Conservation (phyloP, 2,113 vertebrate species). For the Ibidorhyncha struthersii region DNA sequence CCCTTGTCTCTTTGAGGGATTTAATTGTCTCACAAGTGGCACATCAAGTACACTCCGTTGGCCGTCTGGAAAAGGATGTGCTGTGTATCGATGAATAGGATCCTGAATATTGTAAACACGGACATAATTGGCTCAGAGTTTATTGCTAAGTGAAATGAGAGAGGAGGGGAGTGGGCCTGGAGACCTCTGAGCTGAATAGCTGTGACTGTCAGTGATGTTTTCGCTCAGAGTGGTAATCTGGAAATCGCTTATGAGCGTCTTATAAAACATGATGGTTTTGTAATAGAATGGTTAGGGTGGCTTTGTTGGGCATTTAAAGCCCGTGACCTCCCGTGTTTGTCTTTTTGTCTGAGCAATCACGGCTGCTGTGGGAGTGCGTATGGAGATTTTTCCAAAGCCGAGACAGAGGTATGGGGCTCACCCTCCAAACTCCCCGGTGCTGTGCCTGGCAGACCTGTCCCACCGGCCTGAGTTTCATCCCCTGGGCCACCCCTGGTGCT, state of each 20-base stretch:
- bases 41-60: conserved; percentile 35
- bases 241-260: conserved; percentile 41
- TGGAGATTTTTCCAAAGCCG: conserved; percentile 3
- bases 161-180: conserved; percentile 35
- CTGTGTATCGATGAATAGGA: conserved; percentile 15
- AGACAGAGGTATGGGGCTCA: not conserved
- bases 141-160: conserved; percentile 60
- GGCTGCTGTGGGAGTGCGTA: not conserved
- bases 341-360: not conserved
- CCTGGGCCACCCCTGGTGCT: not conserved
- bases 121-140: conserved; percentile 44
- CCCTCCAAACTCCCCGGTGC: accelerated
- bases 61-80: not conserved
- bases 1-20: conserved; percentile 51
- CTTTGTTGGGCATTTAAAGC: conserved; percentile 61
- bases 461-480: not conserved
- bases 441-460: not conserved
- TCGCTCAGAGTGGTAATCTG: not conserved
- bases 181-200: conserved; percentile 63
- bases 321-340: conserved; percentile 27
- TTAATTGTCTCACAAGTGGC: conserved; percentile 65
- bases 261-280: conserved; percentile 39
- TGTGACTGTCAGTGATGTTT: not conserved
- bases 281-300: not conserved
- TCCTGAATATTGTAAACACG: conserved; percentile 52